Evolutionary conservation across 2,113 vertebrate species (phyloP), one percentile per base, ranked within the genome.

Genomic region (Zosterops borbonicus): DNA sequence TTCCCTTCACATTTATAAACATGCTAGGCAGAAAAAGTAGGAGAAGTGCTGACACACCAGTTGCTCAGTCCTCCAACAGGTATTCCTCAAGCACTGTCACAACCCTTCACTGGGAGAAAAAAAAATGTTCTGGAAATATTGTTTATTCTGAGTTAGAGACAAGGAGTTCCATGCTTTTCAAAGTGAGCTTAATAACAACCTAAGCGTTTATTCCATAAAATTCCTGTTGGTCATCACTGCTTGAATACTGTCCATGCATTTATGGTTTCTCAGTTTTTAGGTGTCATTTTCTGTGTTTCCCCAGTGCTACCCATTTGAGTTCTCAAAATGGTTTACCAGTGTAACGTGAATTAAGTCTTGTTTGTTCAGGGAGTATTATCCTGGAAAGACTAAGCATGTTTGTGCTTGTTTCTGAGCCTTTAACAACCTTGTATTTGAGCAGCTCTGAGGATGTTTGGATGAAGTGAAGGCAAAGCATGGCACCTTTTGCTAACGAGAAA

Each of bases 341-440:
- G 21, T 42, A 53, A 62, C 0, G 0, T 64, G 63, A 88, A 62
- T 85, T 68, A 56, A 52, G 6, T 85, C 28, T 58, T 76, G 17
- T 90, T 95, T 86, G 39, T 87, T 90, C 62, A 47, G 52, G 58
- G 62, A 65, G 28, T 60, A 9, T 83, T 83, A 29, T 33, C 23
- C 46, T 90, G 41, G n/a, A 58, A 88, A 73, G 49, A 46, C 52
- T 0, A 1, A 74, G 52, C 71, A 50, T 1, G 17, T 84, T 35
- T 87, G 18, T 84, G 42, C 59, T 77, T 74, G 35, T 77, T 70
- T 81, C 50, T 75, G 44, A 75, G 52, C 20, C 11, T 86, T 86
- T 83, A 59, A 9, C 33, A 56, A 1, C 18, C 19, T 83, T 80
- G 2, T 11, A 31, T 90, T 42, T 77, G 64, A 78, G 64, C 56